A percentile compares a stretch with the other conserved stretches of the same genome.
These are phyloP conservation scores for Halocynthia roretzi DNA, from an alignment of 23 tunicate genomes.

Conservation along the genomic window DNA sequence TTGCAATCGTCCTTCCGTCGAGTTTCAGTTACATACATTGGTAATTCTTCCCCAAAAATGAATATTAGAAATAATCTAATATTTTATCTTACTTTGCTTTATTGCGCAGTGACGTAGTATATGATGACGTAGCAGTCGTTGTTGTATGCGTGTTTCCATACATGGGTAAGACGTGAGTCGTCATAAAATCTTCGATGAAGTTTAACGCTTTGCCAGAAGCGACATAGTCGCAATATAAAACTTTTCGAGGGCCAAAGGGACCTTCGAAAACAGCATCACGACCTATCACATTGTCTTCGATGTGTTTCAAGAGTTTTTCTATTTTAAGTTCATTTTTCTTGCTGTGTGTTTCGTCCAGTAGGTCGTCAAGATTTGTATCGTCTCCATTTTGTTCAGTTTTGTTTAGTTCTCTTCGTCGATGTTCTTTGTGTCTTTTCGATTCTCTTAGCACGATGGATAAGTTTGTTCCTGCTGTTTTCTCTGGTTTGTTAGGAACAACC, in stretches of 20 bases:
- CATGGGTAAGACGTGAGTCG: constrained; percentile 46
- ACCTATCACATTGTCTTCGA: constrained; percentile 59
- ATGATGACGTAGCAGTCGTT: constrained; percentile 79
- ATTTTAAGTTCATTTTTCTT: neutral
- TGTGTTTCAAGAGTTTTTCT: constrained; percentile 30
- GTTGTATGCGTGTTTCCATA: constrained; percentile 95
- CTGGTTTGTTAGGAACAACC: too few species aligned
- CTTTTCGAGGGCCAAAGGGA: constrained; percentile 69
- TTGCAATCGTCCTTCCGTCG: too few species aligned
- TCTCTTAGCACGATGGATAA: too few species aligned
- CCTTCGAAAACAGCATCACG: constrained; percentile 33
- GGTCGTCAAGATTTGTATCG: too few species aligned
- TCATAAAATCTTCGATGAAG: constrained; percentile 75
- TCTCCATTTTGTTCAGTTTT: too few species aligned
- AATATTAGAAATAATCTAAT: too few species aligned
- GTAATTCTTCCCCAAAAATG: too few species aligned
- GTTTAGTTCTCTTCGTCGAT: too few species aligned
- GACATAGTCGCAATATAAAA: constrained; percentile 83
- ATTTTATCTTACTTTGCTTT: constrained; percentile 53
- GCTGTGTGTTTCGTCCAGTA: too few species aligned
- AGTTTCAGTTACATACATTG: too few species aligned
- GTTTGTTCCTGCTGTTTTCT: too few species aligned
- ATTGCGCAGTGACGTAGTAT: constrained; percentile 64
- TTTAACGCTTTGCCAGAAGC: constrained; percentile 80
- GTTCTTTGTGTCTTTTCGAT: too few species aligned